Evolutionary conservation across 2,797 vertebrate genomes (phyloP), one percentile per base, ranked within the genome.

Genomic region (Emys orbicularis): DNA sequence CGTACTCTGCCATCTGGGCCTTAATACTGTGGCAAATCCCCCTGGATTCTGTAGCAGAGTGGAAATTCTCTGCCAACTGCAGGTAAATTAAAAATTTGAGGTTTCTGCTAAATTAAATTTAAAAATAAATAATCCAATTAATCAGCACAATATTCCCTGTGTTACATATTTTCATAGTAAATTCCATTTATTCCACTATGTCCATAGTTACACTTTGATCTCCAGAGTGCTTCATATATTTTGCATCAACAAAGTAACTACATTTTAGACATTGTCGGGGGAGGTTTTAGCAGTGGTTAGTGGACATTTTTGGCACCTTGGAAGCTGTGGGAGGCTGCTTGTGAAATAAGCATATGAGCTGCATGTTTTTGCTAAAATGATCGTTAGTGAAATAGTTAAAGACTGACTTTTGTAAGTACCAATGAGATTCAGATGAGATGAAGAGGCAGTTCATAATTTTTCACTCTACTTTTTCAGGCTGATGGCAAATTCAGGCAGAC

Each of bases 291-390:
- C 88, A 94, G 52, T 86, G 2, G 21, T 9, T 83, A 68, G 81
- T 29, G 13, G 41, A 27, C 19, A 86, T 68, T 93, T 74, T 90
- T 23, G 85, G 79, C 54, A 77, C 50, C 77, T 90, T 91, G 52
- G 72, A 84, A 80, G 23, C 54, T 82, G 79, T 94, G 88, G 88
- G 90, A 97, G 90, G 90, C n/a, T 80, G 61, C 52, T 49, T 95
- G 54, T 59, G 37, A 84, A 91, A 87, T 79, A 65, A 87, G 34
- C 47, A 50, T 44, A 79, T 34, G 19, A 92, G 90, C 68, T 87
- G 3, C 3, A 0, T 89, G 49, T 81, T 61, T 86, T 95, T 90
- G 57, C 53, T 96, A 91, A 95, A 92, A 84, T 59, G 15, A 44
- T 49, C 54, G 31, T 87, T 84, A 91, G 74, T 86, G 81, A 86